A percentile compares a stretch with the other conserved stretches of the same genome.
phyloP scores from a whole-genome alignment of 2,888 invertebrate species.

The Caenorhabditis sp. region DNA sequence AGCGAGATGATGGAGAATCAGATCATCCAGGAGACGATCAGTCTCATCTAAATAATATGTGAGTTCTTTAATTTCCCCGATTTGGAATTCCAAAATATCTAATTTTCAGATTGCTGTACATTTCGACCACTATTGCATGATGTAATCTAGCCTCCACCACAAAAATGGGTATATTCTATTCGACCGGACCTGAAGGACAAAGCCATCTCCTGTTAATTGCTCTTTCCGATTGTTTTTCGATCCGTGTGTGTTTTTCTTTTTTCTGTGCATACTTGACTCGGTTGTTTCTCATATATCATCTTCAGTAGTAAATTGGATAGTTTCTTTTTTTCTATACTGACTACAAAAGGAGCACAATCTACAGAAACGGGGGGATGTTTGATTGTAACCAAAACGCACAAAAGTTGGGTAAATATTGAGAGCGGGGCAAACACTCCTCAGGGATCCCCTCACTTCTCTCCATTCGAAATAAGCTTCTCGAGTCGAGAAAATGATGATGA shows the following conservation, averaged over 20 bases:
- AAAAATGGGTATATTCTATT: constrained; percentile 38
- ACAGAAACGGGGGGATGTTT: constrained; percentile 4
- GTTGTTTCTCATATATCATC: constrained; percentile 7
- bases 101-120: constrained; percentile 41
- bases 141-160: constrained; percentile 38
- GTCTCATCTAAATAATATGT: constrained; percentile 13
- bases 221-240: neutral
- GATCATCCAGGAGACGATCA: constrained; percentile 31
- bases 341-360: neutral
- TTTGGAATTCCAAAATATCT: no score
- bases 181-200: neutral
- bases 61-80: neutral
- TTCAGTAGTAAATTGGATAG: constrained; percentile 46
- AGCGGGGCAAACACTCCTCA: constrained; percentile 19
- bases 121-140: constrained; percentile 9
- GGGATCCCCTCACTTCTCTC: constrained; percentile 4
- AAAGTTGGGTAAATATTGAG: constrained; percentile 40
- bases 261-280: constrained; percentile 29
- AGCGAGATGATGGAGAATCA: constrained; percentile 41
- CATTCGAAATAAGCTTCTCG: neutral
- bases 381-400: constrained; percentile 33
- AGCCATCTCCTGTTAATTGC: neutral
- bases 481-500: constrained; percentile 22
- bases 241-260: no score
- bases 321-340: neutral